Conservation (phyloP, 2,888 invertebrate genomes). For the Palloptera scutellata region DNA sequence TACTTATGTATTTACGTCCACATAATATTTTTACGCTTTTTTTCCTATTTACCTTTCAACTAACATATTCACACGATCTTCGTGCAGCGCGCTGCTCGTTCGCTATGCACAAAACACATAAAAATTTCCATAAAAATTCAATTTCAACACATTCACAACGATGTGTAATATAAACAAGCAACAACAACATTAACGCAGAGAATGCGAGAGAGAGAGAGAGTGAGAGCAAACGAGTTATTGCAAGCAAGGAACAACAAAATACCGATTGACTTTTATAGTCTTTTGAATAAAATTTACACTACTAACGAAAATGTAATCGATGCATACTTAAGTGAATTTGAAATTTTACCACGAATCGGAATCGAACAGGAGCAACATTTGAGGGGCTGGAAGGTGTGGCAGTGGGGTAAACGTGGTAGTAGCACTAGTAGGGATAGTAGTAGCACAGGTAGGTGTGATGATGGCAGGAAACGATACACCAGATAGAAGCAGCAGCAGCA, state of each 20-base stretch:
- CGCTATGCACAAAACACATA: too few species aligned
- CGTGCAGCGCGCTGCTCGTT: too few species aligned
- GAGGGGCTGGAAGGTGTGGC: background rate
- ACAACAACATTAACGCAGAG: background rate
- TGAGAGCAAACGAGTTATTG: too few species aligned
- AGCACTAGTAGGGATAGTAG: too few species aligned
- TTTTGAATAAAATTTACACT: slow-evolving; percentile 4
- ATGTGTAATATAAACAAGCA: background rate
- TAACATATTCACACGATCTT: too few species aligned
- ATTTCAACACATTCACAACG: background rate
- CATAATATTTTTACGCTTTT: too few species aligned
- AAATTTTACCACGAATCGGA: background rate
- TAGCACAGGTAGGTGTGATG: background rate
- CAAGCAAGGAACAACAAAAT: background rate
- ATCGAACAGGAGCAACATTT: background rate
- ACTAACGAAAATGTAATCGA: slow-evolving; percentile 7
- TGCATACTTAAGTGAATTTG: slow-evolving; percentile 7
- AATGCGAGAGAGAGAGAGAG: background rate
- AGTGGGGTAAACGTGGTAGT: background rate
- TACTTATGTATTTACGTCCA: too few species aligned
- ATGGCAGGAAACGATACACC: background rate
- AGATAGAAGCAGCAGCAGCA: background rate
- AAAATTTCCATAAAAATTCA: slow-evolving; percentile 4
- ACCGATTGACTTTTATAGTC: slow-evolving; percentile 5
- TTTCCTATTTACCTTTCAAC: too few species aligned